A percentile compares a stretch with the other conserved stretches of the same genome.
Evolutionary conservation across 2,797 vertebrate species (phyloP).

Genomic region (Momotus momota): DNA sequence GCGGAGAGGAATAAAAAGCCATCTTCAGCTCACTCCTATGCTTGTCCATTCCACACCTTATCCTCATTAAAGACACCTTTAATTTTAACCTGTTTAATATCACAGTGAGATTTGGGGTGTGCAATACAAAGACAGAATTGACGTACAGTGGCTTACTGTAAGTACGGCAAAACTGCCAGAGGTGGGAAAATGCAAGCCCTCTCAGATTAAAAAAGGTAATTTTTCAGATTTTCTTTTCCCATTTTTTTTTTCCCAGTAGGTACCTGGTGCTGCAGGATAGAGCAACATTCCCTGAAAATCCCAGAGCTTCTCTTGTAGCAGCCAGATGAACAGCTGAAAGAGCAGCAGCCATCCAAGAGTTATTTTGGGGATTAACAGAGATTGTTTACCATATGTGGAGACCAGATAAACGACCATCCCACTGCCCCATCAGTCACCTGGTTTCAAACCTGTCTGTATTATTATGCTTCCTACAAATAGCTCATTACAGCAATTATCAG

Average conservation of each 20-base stretch:
- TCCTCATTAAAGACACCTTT: background rate
- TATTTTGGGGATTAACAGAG: background rate
- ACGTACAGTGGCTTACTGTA: background rate
- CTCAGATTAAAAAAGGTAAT: no score
- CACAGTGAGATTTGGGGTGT: background rate
- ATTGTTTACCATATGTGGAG: background rate
- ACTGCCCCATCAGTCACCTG: constrained; percentile 6
- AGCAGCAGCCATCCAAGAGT: constrained; percentile 7
- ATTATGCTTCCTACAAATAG: constrained; percentile 42
- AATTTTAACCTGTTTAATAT: background rate
- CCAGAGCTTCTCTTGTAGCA: background rate
- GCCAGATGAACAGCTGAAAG: background rate
- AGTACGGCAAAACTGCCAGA: no score
- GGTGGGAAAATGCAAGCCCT: no score
- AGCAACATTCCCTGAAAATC: background rate
- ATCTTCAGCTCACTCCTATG: background rate
- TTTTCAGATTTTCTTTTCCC: no score
- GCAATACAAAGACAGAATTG: background rate
- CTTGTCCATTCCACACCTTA: background rate
- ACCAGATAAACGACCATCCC: background rate
- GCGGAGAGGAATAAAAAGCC: background rate
- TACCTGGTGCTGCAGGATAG: background rate
- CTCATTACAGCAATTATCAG: constrained; percentile 62
- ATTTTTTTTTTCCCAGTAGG: no score
- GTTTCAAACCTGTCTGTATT: constrained; percentile 14